Conservation (phyloP, 2,888 invertebrate species). For the Scaptomyza caliginosa region DNA sequence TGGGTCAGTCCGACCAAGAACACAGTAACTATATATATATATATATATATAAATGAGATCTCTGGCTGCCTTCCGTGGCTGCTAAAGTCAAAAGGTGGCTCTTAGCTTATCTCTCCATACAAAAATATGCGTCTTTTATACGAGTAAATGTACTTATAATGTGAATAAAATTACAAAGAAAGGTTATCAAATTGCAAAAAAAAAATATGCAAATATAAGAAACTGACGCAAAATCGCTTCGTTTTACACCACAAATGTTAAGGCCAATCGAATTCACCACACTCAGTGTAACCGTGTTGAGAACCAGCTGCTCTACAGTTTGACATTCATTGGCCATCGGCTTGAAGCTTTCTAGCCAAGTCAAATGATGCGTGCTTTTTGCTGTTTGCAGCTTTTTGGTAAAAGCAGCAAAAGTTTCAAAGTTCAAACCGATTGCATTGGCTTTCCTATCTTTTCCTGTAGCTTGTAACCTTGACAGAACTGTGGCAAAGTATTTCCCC, state of each 20-base stretch:
- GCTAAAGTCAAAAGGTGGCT: slow-evolving; percentile 41
- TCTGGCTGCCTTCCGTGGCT: slow-evolving; percentile 12
- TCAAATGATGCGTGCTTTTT: slow-evolving; percentile 15
- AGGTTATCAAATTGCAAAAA: slow-evolving; percentile 27
- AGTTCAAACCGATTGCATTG: background rate
- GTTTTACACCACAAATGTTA: slow-evolving; percentile 25
- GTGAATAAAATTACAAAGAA: slow-evolving; percentile 27
- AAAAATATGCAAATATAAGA: background rate
- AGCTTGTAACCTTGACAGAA: background rate
- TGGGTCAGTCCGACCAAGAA: slow-evolving; percentile 54
- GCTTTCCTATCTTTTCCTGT: background rate
- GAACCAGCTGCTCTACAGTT: slow-evolving; percentile 30
- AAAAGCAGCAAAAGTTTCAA: background rate
- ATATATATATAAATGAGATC: slow-evolving; percentile 6
- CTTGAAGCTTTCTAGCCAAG: slow-evolving; percentile 61
- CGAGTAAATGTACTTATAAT: slow-evolving; percentile 11
- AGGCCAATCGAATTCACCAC: slow-evolving; percentile 37
- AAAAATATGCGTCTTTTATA: background rate
- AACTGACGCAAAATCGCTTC: slow-evolving; percentile 19
- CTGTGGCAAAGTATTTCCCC: too few species aligned
- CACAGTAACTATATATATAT: slow-evolving; percentile 1
- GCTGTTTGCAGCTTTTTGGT: background rate
- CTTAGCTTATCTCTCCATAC: slow-evolving; percentile 29
- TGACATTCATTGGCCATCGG: slow-evolving; percentile 9
- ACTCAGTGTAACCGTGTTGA: slow-evolving; percentile 6